A percentile compares a stretch with the other conserved stretches of the same genome.
These are phyloP conservation scores for Sylvilagus bachmani DNA, from an alignment of 2,113 vertebrate genomes.

Conservation along the genomic window DNA sequence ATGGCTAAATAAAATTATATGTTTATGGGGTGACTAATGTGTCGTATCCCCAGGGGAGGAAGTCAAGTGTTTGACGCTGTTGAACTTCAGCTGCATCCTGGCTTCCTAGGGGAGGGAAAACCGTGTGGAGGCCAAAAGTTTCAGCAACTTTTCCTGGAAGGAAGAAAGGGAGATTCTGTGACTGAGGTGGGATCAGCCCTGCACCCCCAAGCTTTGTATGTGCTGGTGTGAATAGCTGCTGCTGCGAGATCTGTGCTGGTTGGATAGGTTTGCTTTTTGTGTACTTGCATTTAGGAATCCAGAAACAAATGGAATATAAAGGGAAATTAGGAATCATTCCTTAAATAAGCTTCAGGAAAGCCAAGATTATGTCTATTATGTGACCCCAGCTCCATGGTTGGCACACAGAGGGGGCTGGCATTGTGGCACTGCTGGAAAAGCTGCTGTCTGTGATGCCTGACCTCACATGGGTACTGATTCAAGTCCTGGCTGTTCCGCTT, in stretches of 20 bases:
- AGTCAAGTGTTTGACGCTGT: background rate
- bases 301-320: constrained; percentile 26
- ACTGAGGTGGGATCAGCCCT: background rate
- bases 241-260: background rate
- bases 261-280: background rate
- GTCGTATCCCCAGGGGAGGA: background rate
- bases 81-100: constrained; percentile 3
- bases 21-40: constrained; percentile 70
- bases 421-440: too few species aligned
- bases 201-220: background rate
- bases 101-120: background rate
- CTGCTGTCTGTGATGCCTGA: too few species aligned
- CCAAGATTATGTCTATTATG: background rate
- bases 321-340: background rate
- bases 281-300: constrained; percentile 16
- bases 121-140: background rate
- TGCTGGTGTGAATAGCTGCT: background rate
- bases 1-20: constrained; percentile 68
- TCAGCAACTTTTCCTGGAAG: constrained; percentile 1
- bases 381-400: background rate
- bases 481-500: too few species aligned
- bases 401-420: background rate
- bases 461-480: too few species aligned
- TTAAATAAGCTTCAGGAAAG: constrained; percentile 26
- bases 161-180: background rate